Evolutionary conservation across 2,113 vertebrate species (phyloP), one percentile per base, ranked within the genome.

Genomic region (Actinemys pallida): DNA sequence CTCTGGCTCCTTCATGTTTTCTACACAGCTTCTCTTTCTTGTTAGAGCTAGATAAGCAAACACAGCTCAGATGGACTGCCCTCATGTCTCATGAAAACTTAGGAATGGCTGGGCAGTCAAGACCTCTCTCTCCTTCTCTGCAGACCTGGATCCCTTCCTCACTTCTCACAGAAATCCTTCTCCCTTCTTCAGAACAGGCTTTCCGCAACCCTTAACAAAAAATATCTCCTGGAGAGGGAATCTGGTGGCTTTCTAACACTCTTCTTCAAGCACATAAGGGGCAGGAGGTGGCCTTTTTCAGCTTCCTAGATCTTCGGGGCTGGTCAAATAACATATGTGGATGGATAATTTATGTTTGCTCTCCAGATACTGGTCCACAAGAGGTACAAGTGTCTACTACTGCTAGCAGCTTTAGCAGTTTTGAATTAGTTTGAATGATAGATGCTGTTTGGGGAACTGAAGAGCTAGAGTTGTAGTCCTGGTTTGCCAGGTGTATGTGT

Each of bases 341-440:
- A 1, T 57, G 78, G 8, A 31, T 76, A 29, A 93, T 35, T 0
- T 0, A 81, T 42, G n/a, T 20, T 62, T 87, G 0, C 2, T 22
- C 76, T 14, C 27, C 85, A 65, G 57, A 91, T 84, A 72, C 35
- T 1, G 2, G 5, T 1, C 1, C 42, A 3, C 50, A 59, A 57
- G 83, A 79, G 76, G 49, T 39, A 22, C 0, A 75, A 20, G 10
- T 86, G 93, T 42, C 93, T 52, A 69, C 47, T 76, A 45, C 20
- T 79, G 50, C n/a, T 72, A 72, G 35, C 65, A 69, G 35, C n/a
- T 22, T 72, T 10, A 22, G 19, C n/a, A 72, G n/a, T 72, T 72
- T 72, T 72, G 9, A n/a, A 39, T 72, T 39, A 20, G 86, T 84
- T 89, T 91, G 14, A 84, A n/a, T 54, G 5, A 7, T 69, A 72